These are phyloP conservation scores for Discoglossus pictus DNA, from an alignment of 2,797 vertebrate genomes.

Conservation along the genomic window DNA sequence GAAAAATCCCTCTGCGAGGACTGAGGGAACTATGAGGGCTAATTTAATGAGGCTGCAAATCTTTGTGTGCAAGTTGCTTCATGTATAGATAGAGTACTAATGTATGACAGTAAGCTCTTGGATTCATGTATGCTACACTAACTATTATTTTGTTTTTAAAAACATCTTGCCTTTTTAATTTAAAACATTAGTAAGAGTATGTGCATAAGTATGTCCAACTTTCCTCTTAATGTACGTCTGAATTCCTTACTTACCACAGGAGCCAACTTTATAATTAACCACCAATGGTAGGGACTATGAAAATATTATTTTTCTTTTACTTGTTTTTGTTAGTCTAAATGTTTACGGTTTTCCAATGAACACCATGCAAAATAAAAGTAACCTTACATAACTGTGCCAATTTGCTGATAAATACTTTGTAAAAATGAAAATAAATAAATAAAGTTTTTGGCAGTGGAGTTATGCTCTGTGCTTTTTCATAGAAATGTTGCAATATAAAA, in stretches of 20 bases:
- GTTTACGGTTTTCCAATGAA: constrained; percentile 51
- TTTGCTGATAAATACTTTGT: constrained; percentile 26
- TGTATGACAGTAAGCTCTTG: too few species aligned
- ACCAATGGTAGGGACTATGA: constrained; percentile 48
- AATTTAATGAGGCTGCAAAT: too few species aligned
- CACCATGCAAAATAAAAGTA: constrained; percentile 51
- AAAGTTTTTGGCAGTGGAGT: neutral
- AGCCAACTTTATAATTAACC: constrained; percentile 58
- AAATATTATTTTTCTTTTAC: constrained; percentile 55
- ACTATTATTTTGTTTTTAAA: constrained; percentile 63
- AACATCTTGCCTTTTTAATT: constrained; percentile 51
- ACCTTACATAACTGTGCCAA: constrained; percentile 40
- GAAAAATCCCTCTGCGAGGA: too few species aligned
- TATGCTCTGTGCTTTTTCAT: neutral
- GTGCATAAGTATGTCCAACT: constrained; percentile 55
- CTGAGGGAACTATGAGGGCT: too few species aligned
- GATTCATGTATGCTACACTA: too few species aligned
- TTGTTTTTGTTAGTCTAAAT: constrained; percentile 60
- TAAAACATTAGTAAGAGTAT: constrained; percentile 37
- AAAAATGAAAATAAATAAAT: neutral
- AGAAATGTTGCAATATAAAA: neutral
- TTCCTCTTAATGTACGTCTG: constrained; percentile 55
- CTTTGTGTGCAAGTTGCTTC: too few species aligned
- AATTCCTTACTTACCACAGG: constrained; percentile 54
- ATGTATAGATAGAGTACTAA: too few species aligned